Conservation (phyloP, 2,888 invertebrate species). For the Acanthosoma haemorrhoidale region DNA sequence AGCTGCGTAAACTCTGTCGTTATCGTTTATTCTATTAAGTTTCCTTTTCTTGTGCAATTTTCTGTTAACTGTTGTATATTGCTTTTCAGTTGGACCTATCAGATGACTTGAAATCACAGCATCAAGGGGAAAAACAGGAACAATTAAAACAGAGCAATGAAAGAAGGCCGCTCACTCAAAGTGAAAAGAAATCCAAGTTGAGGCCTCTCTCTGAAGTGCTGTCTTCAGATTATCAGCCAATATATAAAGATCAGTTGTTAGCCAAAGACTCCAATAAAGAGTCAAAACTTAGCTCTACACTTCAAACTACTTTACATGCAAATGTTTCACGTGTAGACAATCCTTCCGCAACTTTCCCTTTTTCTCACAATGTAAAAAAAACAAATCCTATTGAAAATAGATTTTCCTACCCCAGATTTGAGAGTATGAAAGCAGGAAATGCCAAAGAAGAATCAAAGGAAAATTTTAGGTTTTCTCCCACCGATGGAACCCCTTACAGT, state of each 20-base stretch:
- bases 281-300: neutral
- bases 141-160: too few relatives aligned
- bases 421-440: neutral
- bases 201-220: neutral
- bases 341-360: neutral
- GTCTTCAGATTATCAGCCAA: neutral
- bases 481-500: neutral
- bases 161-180: neutral
- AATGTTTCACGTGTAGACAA: neutral
- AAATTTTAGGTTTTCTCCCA: neutral
- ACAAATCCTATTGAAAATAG: neutral
- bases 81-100: constrained; percentile 5
- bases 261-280: neutral
- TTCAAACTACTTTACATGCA: neutral
- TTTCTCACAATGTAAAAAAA: neutral
- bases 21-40: neutral
- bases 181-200: neutral
- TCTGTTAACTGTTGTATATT: constrained; percentile 2
- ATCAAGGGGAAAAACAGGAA: neutral
- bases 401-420: constrained; percentile 7
- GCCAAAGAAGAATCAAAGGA: neutral
- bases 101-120: neutral
- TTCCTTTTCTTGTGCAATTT: neutral
- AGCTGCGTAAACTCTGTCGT: constrained; percentile 1
- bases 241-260: neutral